Conservation (phyloP, 2,888 invertebrate genomes). For the Ichneumoninae sp. region DNA sequence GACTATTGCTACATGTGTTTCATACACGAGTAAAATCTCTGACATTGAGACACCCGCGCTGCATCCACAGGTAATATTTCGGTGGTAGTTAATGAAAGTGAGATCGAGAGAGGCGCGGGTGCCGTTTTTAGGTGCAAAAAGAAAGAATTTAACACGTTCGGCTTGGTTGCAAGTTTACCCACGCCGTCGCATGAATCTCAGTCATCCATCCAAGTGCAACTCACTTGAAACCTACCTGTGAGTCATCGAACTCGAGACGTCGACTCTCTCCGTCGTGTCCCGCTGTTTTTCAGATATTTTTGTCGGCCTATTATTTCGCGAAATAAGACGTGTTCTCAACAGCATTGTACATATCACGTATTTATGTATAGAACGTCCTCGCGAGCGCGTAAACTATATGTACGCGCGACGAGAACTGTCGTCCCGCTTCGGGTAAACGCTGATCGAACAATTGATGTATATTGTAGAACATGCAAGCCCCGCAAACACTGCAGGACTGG, state of each 20-base stretch:
- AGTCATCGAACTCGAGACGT: constrained; percentile 47
- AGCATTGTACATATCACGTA: constrained; percentile 6
- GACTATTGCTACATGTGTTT: constrained; percentile 77
- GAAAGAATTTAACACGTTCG: neutral
- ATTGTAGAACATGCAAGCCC: constrained; percentile 15
- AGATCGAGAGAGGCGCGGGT: neutral
- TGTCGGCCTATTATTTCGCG: constrained; percentile 7
- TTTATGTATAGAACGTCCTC: constrained; percentile 62
- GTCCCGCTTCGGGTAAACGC: constrained; percentile 35
- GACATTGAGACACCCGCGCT: constrained; percentile 35
- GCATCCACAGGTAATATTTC: neutral
- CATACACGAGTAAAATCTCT: constrained; percentile 34
- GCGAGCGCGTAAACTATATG: constrained; percentile 17
- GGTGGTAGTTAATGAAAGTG: neutral
- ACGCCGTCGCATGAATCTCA: neutral
- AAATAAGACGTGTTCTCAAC: constrained; percentile 13
- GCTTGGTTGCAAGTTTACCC: neutral
- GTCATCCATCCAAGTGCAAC: neutral
- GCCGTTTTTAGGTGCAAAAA: neutral
- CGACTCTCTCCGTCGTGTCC: neutral
- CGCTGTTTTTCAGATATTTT: constrained; percentile 17
- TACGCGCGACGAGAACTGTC: constrained; percentile 15
- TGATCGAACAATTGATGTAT: constrained; percentile 39
- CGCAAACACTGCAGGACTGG: neutral
- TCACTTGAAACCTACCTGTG: neutral